Evolutionary conservation across 2,888 invertebrate genomes (phyloP).

Genomic region (Ophion ellenae): DNA sequence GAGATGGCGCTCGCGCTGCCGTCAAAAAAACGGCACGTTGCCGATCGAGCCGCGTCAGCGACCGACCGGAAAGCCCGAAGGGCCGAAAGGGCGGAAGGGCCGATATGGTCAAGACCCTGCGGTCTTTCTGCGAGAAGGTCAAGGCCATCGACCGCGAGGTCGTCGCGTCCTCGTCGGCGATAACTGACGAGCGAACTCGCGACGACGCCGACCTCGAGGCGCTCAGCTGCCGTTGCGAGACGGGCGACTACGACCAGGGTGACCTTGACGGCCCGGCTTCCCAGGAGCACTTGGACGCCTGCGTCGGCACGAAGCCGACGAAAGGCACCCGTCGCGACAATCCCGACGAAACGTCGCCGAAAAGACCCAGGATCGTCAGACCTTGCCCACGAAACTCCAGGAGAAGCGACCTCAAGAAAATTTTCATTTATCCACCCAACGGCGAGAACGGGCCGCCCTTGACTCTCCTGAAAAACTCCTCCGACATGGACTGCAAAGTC

Average conservation of each 20-base stretch:
- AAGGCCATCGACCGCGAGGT: slow-evolving; percentile 61
- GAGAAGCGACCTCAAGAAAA: slow-evolving; percentile 66
- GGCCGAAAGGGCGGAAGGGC: not conserved
- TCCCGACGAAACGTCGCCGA: slow-evolving; percentile 1
- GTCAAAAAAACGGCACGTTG: slow-evolving; percentile 4
- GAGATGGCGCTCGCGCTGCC: not conserved
- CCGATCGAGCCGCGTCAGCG: slow-evolving; percentile 23
- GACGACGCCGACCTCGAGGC: not conserved
- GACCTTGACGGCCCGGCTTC: not conserved
- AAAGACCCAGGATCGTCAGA: slow-evolving; percentile 65
- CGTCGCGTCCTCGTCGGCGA: slow-evolving; percentile 42
- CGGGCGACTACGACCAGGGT: not conserved
- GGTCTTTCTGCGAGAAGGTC: slow-evolving; percentile 66
- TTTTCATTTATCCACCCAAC: slow-evolving; percentile 76
- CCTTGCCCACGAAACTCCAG: slow-evolving; percentile 44
- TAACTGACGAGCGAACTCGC: slow-evolving; percentile 16
- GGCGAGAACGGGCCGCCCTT: slow-evolving; percentile 74
- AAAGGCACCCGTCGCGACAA: not conserved
- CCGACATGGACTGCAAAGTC: slow-evolving; percentile 74
- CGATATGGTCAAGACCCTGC: slow-evolving; percentile 62
- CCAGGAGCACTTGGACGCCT: slow-evolving; percentile 41
- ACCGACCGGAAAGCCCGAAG: not conserved
- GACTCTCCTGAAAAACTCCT: slow-evolving; percentile 74
- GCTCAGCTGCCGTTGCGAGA: slow-evolving; percentile 31
- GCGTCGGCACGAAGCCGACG: slow-evolving; percentile 44